Evolutionary conservation across 2,797 vertebrate species (phyloP), one percentile per base, ranked within the genome.

Genomic region (Melanotaenia nigrans): DNA sequence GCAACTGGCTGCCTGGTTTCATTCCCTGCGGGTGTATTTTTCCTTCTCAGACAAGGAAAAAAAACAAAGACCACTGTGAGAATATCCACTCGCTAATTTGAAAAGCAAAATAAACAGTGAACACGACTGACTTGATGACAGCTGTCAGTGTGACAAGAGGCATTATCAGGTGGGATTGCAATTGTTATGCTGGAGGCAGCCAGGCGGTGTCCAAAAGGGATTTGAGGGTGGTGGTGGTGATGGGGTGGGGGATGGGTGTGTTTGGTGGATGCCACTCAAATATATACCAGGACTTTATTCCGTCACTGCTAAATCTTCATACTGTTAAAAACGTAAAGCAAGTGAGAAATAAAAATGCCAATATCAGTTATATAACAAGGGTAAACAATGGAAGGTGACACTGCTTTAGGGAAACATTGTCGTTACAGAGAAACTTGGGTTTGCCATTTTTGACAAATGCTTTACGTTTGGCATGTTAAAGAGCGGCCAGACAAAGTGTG

Each of bases 151-250:
- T 87, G 78, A 82, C 88, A 90, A 82, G 87, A 93, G 91, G 85
- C 90, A 91, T 91, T 92, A 93, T 93, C 90, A 86, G 73, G 92
- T 92, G 92, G 91, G 90, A 94, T 92, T 93, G 88, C 85, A 93
- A 92, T 94, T 92, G 89, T 93, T 93, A 88, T 88, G 90, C 91
- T 81, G 73, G 73, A 91, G 87, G 92, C 89, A 92, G 42, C 78
- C 90, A 93, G 91, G 90, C 87, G 88, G 90, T 81, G 83, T 92
- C 87, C 79, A 90, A 83, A 83, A 87, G 86, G 88, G 92, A 86
- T 93, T 94, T 90, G 86, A 81, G 77, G 68, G 49, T 53, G 20
- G n/a, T 45, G 40, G 40, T 45, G 53, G 58, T 64, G 60, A 82
- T 55, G 54, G 25, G 24, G 18, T 6, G 18, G 59, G 47, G 25